Percentiles rank a stretch among this genome's conserved stretches.
These are phyloP conservation scores for Coleophora deauratella DNA, from an alignment of 2,888 invertebrate species.

Conservation along the genomic window DNA sequence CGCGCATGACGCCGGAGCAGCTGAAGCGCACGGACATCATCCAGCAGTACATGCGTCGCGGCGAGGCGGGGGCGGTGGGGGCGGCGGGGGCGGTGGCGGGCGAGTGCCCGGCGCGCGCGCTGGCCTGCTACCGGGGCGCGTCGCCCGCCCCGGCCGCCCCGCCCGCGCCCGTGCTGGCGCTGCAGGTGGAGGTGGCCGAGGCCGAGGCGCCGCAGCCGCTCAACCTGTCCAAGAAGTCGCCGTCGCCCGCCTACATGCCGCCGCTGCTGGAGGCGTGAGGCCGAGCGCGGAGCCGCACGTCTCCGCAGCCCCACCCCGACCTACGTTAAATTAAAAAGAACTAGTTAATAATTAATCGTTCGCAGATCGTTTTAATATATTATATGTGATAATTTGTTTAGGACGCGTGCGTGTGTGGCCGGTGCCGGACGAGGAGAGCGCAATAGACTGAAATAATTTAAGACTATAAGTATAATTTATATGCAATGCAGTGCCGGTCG, in stretches of 20 bases:
- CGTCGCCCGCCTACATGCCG: constrained; percentile 76
- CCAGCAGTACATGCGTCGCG: constrained; percentile 92
- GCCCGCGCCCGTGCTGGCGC: constrained; percentile 54
- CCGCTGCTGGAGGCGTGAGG: constrained; percentile 78
- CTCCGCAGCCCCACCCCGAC: constrained; percentile 71
- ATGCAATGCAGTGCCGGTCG: constrained; percentile 77
- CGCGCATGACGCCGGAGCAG: constrained; percentile 94
- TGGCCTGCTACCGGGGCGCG: constrained; percentile 50
- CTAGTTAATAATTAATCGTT: constrained; percentile 69
- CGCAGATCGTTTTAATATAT: constrained; percentile 78
- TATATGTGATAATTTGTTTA: constrained; percentile 79
- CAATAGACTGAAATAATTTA: constrained; percentile 76
- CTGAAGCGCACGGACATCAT: constrained; percentile 93
- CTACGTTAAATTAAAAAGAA: constrained; percentile 68
- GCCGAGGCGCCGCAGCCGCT: constrained; percentile 88
- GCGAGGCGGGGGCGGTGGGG: constrained; percentile 72
- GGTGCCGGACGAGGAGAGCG: constrained; percentile 73
- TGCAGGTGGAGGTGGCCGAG: constrained; percentile 87
- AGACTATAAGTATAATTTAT: constrained; percentile 78
- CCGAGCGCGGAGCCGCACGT: constrained; percentile 63
- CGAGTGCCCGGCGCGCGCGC: constrained; percentile 60
- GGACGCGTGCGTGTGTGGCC: constrained; percentile 71
- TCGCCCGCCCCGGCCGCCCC: constrained; percentile 67
- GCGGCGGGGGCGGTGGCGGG: constrained; percentile 36
- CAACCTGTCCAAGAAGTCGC: constrained; percentile 91